Evolutionary conservation across 2,888 invertebrate genomes (phyloP).

Genomic region (Cosmopolites sordidus): DNA sequence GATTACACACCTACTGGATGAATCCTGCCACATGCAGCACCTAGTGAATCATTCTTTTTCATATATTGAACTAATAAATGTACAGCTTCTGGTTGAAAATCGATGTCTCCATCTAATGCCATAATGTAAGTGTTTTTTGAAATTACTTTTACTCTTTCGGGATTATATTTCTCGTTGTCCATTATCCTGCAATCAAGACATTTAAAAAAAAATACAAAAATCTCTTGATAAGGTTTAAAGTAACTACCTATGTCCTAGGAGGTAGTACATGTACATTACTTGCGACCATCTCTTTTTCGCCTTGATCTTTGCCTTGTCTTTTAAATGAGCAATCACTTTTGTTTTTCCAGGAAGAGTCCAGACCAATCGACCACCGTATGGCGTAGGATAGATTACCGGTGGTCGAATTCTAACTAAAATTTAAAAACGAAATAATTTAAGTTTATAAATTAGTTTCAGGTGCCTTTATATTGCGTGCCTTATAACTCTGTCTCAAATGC

Average conservation of each 20-base stretch:
- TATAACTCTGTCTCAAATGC: too few species aligned
- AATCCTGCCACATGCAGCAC: conserved; percentile 86
- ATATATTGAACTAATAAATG: conserved; percentile 77
- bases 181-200: conserved; percentile 33
- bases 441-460: too few species aligned
- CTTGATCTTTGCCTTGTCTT: conserved; percentile 83
- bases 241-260: conserved; percentile 77
- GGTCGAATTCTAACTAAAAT: conserved; percentile 60
- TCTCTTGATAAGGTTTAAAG: too few species aligned
- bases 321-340: conserved; percentile 79
- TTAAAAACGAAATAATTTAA: too few species aligned
- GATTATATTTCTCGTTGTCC: conserved; percentile 38
- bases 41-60: conserved; percentile 72
- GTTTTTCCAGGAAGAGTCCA: conserved; percentile 84
- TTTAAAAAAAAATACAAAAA: too few species aligned
- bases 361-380: conserved; percentile 80
- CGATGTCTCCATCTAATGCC: conserved; percentile 85
- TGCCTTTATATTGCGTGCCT: too few species aligned
- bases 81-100: conserved; percentile 78
- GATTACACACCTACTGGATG: conserved; percentile 61
- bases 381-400: conserved; percentile 73
- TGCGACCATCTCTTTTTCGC: conserved; percentile 93
- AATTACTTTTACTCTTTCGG: conserved; percentile 56
- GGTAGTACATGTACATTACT: conserved; percentile 93
- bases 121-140: conserved; percentile 75